A percentile compares a stretch with the other conserved stretches of the same genome.
phyloP scores from a whole-genome alignment of 2,888 invertebrate genomes.

The Morpho achilles region DNA sequence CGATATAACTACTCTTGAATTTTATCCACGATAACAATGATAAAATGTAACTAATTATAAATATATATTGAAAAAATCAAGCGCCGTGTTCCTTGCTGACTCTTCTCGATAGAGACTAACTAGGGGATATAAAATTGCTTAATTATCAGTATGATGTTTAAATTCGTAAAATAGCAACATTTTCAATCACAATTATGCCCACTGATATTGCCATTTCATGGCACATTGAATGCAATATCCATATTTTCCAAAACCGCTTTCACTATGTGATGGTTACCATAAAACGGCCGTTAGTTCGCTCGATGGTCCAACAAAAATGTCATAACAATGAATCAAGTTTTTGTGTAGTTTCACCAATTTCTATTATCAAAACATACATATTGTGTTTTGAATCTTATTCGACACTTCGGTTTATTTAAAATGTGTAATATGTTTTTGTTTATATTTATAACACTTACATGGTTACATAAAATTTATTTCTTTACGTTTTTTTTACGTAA shows the following conservation, averaged over 20 bases:
- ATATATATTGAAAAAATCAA: too few relatives aligned
- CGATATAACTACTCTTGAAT: too few relatives aligned
- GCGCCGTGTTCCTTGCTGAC: too few relatives aligned
- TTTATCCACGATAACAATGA: too few relatives aligned
- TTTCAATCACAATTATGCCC: constrained; percentile 9
- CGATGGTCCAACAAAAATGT: constrained; percentile 36
- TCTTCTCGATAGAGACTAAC: too few relatives aligned
- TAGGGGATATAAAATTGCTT: too few relatives aligned
- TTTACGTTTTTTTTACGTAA: too few relatives aligned
- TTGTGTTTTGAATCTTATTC: not conserved
- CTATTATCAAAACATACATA: constrained; percentile 1
- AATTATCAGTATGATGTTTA: too few relatives aligned
- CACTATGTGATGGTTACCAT: constrained; percentile 35
- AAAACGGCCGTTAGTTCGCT: constrained; percentile 37
- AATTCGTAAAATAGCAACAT: not conserved
- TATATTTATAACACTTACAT: too few relatives aligned
- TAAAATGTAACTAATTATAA: too few relatives aligned
- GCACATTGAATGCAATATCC: constrained; percentile 42
- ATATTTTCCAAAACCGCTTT: constrained; percentile 33
- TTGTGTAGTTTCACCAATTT: constrained; percentile 20
- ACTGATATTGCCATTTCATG: constrained; percentile 14
- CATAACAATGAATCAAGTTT: constrained; percentile 18
- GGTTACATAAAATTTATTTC: too few relatives aligned
- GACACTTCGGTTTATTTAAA: not conserved
- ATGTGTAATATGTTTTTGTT: too few relatives aligned